Conservation (phyloP, 2,888 invertebrate genomes). For the Ormyrus thymus region DNA sequence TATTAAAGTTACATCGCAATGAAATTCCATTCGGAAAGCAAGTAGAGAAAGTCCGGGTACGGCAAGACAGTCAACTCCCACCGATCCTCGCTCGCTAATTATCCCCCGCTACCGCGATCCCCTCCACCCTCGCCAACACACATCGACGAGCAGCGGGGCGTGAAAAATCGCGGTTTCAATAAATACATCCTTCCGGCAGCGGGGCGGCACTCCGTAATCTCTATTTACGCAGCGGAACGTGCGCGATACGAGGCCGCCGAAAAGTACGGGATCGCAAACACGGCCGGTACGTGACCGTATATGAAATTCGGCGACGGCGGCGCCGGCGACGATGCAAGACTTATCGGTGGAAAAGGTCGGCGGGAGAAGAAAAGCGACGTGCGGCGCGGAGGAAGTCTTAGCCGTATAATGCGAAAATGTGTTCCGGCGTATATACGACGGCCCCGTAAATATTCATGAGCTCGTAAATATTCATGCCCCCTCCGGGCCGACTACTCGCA, state of each 20-base stretch:
- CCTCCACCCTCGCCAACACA: background rate
- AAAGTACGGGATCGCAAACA: background rate
- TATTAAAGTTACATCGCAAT: too few species aligned
- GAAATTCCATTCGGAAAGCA: too few species aligned
- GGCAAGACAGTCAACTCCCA: too few species aligned
- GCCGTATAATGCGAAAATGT: conserved; percentile 40
- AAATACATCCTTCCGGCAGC: background rate
- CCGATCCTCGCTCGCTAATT: too few species aligned
- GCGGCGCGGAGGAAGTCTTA: background rate
- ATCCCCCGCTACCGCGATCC: background rate
- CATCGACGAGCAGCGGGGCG: background rate
- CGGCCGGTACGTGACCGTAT: background rate
- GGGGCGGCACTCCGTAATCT: too few species aligned
- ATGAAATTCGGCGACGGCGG: background rate
- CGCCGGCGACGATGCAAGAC: background rate
- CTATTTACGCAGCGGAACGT: too few species aligned
- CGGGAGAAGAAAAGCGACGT: conserved; percentile 8
- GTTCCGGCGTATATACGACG: conserved; percentile 57
- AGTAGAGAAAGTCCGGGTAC: too few species aligned
- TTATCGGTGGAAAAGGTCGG: background rate
- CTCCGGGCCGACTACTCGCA: background rate
- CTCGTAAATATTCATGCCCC: conserved; percentile 66
- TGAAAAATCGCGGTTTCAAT: background rate
- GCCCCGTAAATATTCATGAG: conserved; percentile 67
- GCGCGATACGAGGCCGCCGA: too few species aligned